Base-by-base conservation (phyloP, 2,113 vertebrate genomes). In the Bothrops jararaca region DNA sequence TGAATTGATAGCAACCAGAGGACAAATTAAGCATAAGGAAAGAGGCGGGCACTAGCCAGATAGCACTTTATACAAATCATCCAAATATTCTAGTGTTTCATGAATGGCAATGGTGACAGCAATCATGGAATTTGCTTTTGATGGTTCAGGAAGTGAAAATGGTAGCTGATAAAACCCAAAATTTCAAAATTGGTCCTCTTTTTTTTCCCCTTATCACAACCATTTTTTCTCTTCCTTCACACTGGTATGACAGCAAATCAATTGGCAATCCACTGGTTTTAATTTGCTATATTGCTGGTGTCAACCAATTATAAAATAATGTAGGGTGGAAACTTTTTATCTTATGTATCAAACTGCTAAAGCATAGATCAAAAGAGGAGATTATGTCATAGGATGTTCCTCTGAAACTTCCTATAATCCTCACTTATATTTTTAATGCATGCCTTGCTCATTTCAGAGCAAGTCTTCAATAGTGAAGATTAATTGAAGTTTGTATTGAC, bases 401-500 rank as follows among this genome's bases (percentile, higher is more conserved):
- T 52, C 29, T 29, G 8, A 60, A 57, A 85, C 11, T n/a, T 86
- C n/a, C 1, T 69, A 52, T 57, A 45, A 89, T 85, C 4, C 53
- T 9, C 26, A 52, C 5, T 86, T 95, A 39, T 48, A 0, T 89
- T 64, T 10, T 5, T 5, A n/a, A 0, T 0, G 58, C n/a, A 86
- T 0, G 23, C 0, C 58, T 91, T 92, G 20, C 92, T 89, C 48
- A 91, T 24, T 56, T 13, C 0, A 34, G 93, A 29, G 45, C 92
- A 89, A 92, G 58, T 0, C 0, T 57, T 69, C 86, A 90, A 0
- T 54, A 91, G 52, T 23, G 20, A 92, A 18, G 69, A 42, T 24
- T 7, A 93, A 93, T 53, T 64, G 93, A 92, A 48, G 54, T 54
- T 89, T 94, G 2, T 24, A 93, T 90, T 87, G 48, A 85, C 92